phyloP scores from a whole-genome alignment of 2,888 invertebrate genomes.

The Macrophya alboannulata region DNA sequence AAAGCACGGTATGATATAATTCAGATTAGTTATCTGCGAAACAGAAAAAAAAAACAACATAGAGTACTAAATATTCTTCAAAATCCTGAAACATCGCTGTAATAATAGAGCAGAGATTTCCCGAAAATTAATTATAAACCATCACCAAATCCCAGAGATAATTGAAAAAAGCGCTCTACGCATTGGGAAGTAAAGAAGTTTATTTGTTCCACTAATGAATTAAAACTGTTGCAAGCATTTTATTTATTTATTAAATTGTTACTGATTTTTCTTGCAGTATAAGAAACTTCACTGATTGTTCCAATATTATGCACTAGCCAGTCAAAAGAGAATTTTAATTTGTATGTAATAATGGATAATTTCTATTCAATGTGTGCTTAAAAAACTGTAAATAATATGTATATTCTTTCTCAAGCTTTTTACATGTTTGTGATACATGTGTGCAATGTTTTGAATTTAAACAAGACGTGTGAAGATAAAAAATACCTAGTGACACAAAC shows the following conservation, averaged over 20 bases:
- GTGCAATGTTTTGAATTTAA: background rate
- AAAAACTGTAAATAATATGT: background rate
- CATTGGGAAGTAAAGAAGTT: conserved; percentile 6
- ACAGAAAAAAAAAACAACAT: background rate
- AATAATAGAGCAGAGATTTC: background rate
- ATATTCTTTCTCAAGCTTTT: background rate
- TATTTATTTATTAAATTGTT: background rate
- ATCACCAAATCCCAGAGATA: background rate
- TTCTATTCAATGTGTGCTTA: background rate
- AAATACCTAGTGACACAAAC: background rate
- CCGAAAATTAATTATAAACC: background rate
- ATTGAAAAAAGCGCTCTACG: conserved; percentile 5
- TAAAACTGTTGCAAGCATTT: conserved; percentile 7
- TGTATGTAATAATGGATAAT: background rate
- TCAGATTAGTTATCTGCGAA: conserved; percentile 12
- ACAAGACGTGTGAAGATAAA: conserved; percentile 25
- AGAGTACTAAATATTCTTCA: background rate
- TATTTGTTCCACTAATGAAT: background rate
- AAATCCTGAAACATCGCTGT: background rate
- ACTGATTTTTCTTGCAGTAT: background rate
- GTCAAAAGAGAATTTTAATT: background rate
- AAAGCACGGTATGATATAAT: background rate
- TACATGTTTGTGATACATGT: conserved; percentile 6
- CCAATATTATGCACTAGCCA: conserved; percentile 26
- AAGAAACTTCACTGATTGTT: background rate